A percentile compares a stretch with the other conserved stretches of the same genome.
Conservation (phyloP, 2,113 vertebrate genomes). For the Zingel zingel region DNA sequence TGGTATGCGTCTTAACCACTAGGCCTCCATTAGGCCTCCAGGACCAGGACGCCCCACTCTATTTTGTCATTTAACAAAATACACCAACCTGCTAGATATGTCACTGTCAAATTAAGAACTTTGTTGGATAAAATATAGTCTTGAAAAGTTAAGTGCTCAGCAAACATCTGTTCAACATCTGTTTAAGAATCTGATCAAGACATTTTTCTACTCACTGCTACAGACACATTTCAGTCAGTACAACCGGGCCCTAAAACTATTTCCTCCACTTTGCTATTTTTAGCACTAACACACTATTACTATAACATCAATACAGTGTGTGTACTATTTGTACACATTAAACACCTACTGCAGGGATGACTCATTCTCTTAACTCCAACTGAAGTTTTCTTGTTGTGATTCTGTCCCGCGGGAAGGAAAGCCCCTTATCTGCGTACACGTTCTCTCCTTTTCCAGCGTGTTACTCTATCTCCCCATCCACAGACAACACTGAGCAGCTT, state of each 20-base stretch:
- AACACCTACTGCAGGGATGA: slow-evolving; percentile 20
- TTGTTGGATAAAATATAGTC: neutral
- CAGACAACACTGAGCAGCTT: slow-evolving; percentile 47
- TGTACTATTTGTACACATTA: slow-evolving; percentile 5
- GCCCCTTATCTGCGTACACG: slow-evolving; percentile 33
- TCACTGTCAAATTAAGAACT: neutral
- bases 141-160: neutral
- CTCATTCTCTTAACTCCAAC: slow-evolving; percentile 24
- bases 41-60: neutral
- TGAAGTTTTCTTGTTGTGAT: slow-evolving; percentile 33
- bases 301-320: neutral
- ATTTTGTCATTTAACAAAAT: neutral
- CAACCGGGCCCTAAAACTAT: neutral
- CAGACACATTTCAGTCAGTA: neutral
- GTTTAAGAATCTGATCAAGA: neutral
- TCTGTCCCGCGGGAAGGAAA: slow-evolving; percentile 21
- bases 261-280: neutral
- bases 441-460: slow-evolving; percentile 40
- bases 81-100: neutral
- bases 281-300: neutral
- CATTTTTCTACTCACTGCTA: neutral
- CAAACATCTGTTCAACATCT: neutral
- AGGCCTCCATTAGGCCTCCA: too few relatives aligned
- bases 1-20: neutral
- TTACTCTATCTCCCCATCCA: slow-evolving; percentile 32